Conservation (phyloP, 2,113 vertebrate species). For the Solenodon paradoxus region DNA sequence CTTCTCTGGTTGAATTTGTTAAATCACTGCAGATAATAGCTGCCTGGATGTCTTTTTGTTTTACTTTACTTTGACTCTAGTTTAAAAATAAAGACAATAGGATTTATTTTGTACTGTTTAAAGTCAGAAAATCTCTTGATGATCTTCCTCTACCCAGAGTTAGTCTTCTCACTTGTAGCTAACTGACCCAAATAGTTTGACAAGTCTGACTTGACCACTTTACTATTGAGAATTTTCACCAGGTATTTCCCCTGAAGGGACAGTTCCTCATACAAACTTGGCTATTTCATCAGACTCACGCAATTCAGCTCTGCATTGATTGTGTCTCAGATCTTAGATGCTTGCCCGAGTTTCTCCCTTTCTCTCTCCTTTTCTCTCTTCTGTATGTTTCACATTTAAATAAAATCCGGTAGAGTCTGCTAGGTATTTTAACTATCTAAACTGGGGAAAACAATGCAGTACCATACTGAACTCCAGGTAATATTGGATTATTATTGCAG, state of each 20-base stretch:
- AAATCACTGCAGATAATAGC: neutral
- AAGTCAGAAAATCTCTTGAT: neutral
- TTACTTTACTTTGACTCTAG: neutral
- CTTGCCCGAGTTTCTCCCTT: neutral
- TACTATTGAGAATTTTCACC: neutral
- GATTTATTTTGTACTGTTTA: neutral
- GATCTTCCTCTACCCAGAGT: neutral
- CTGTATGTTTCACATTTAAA: neutral
- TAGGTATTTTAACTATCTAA: neutral
- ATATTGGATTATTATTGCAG: neutral
- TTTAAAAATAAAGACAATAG: neutral
- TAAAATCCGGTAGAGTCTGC: neutral
- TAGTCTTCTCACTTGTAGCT: neutral
- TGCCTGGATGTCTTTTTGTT: neutral
- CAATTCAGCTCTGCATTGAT: neutral
- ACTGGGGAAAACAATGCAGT: neutral
- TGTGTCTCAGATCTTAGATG: neutral
- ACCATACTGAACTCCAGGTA: neutral
- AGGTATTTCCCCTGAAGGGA: neutral
- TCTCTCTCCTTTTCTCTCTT: neutral
- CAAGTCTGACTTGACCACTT: neutral
- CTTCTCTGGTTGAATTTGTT: neutral
- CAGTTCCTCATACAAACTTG: neutral
- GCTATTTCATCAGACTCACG: neutral
- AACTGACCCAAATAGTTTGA: neutral